A percentile compares a stretch with the other conserved stretches of the same genome.
Conservation (phyloP, 2,113 vertebrate species). For the Stigmatopora argus region DNA sequence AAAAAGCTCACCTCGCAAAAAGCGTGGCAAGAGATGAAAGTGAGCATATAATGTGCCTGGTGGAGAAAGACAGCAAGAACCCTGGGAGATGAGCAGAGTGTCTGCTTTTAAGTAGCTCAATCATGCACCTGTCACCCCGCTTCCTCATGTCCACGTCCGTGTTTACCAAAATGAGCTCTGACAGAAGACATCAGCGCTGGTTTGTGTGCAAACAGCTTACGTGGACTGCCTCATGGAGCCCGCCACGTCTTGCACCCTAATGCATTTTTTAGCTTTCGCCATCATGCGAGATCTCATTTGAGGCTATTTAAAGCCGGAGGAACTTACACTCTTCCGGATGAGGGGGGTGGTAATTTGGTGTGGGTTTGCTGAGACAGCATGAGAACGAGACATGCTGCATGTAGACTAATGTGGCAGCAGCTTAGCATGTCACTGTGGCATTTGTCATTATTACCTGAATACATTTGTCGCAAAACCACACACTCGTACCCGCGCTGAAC, state of each 20-base stretch:
- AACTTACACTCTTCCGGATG: conserved; percentile 18
- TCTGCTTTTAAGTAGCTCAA: conserved; percentile 84
- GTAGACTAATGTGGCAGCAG: conserved; percentile 18
- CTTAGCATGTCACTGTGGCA: conserved; percentile 9
- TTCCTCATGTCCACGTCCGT: conserved; percentile 80
- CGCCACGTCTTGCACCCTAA: conserved; percentile 22
- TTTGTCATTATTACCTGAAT: conserved; percentile 50
- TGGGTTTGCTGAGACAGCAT: conserved; percentile 17
- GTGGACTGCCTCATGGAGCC: conserved; percentile 43
- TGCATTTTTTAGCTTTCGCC: conserved; percentile 46
- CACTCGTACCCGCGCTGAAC: not conserved
- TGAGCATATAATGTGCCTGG: conserved; percentile 48
- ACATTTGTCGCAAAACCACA: conserved; percentile 62
- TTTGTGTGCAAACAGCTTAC: conserved; percentile 63
- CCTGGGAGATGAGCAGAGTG: conserved; percentile 70
- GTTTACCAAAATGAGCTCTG: conserved; percentile 85
- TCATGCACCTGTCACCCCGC: conserved; percentile 84
- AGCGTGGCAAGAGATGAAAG: conserved; percentile 29
- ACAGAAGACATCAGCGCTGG: conserved; percentile 69
- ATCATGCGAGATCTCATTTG: conserved; percentile 34
- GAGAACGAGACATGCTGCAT: conserved; percentile 1
- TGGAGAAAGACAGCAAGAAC: conserved; percentile 40
- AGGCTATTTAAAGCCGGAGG: conserved; percentile 18
- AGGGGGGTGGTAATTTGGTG: conserved; percentile 14
- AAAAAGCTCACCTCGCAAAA: conserved; percentile 9